phyloP scores from a whole-genome alignment of 2,113 vertebrate species.

The Axis porcinus region DNA sequence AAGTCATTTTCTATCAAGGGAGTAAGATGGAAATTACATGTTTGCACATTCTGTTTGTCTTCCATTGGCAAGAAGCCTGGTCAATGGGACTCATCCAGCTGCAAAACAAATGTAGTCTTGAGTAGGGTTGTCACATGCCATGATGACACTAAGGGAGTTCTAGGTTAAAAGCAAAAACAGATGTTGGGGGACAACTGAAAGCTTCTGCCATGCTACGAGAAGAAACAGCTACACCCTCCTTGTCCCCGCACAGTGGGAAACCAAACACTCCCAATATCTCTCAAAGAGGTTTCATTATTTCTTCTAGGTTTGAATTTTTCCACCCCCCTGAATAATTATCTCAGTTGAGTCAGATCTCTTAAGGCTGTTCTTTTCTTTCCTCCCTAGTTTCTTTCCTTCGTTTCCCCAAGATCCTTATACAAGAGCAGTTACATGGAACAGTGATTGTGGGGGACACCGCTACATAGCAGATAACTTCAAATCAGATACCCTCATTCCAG shows the following conservation, averaged over 20 bases:
- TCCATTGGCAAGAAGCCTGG: not conserved
- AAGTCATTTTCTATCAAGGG: not conserved
- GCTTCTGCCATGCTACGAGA: not conserved
- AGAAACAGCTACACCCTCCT: not conserved
- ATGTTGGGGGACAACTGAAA: not conserved
- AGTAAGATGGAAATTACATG: not conserved
- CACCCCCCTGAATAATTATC: not conserved
- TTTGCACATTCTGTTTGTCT: not conserved
- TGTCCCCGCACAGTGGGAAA: not conserved
- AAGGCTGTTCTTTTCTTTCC: not conserved
- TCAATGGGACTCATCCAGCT: not conserved
- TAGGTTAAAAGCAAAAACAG: not conserved
- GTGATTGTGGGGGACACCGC: not conserved
- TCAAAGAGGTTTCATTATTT: not conserved
- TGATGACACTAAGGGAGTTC: not conserved
- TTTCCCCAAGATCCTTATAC: not conserved
- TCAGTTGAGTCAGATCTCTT: not conserved
- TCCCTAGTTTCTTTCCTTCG: not conserved
- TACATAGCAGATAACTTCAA: not conserved
- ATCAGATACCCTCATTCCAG: not conserved
- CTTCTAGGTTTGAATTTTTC: not conserved
- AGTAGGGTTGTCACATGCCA: not conserved
- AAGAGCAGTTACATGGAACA: not conserved
- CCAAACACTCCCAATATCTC: not conserved
- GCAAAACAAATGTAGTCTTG: not conserved